Evolutionary conservation across 1,140 invertebrate genomes (phyloP).

Genomic region (Drosophila funebris): DNA sequence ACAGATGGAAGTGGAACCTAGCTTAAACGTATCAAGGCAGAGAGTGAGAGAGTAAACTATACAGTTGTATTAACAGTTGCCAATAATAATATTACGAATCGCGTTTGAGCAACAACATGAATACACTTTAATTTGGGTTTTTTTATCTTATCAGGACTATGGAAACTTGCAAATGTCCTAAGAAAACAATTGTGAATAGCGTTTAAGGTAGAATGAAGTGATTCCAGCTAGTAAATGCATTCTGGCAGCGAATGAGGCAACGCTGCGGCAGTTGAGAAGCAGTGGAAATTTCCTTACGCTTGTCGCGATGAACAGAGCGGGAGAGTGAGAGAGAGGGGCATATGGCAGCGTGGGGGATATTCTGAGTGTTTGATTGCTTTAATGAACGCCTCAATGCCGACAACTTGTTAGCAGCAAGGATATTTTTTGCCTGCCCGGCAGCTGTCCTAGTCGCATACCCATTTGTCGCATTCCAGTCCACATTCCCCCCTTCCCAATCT

Average conservation of each 20-base stretch:
- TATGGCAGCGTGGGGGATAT: slow-evolving; percentile 14
- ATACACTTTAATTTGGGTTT: no score
- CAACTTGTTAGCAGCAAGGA: slow-evolving; percentile 58
- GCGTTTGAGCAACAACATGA: no score
- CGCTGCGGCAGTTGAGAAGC: slow-evolving; percentile 35
- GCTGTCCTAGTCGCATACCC: slow-evolving; percentile 17
- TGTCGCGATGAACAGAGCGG: neutral
- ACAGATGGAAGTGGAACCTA: no score
- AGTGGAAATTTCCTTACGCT: slow-evolving; percentile 49
- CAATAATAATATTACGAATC: no score
- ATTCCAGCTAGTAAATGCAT: slow-evolving; percentile 45
- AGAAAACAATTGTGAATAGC: neutral
- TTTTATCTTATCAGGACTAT: neutral
- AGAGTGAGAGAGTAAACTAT: no score
- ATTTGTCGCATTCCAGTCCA: slow-evolving; percentile 32
- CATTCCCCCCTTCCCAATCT: neutral
- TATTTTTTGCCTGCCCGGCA: slow-evolving; percentile 32
- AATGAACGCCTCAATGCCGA: slow-evolving; percentile 65
- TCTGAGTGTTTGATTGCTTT: slow-evolving; percentile 61
- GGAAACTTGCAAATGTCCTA: neutral
- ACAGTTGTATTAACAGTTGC: no score
- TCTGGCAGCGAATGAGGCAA: slow-evolving; percentile 23
- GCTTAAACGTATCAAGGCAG: no score
- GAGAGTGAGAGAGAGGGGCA: neutral
- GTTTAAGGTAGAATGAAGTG: neutral